Base-by-base conservation (phyloP, 2,113 vertebrate species). In the Platichthys flesus region DNA sequence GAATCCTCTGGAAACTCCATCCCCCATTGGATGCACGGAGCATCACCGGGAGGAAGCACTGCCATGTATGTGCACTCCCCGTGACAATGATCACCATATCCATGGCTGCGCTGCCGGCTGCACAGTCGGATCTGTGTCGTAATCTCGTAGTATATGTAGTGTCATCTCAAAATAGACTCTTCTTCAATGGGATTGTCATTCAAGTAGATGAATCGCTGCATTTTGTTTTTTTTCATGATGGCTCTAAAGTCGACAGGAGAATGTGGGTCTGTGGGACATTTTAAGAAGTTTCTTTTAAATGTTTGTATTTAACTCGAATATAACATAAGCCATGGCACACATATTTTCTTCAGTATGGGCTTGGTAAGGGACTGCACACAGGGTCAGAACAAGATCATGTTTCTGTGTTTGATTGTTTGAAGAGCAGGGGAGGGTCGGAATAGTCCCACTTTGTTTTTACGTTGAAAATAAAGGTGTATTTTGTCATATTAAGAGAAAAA, bases 61-160 rank as follows among this genome's bases (percentile, higher is more conserved):
- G 31, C 94, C 94, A 93, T 95, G 82, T 95, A 94, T 92, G 94
- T 92, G 84, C 49, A 66, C 55, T 78, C 79, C 78, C 80, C 45
- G 60, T 86, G 84, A 84, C 82, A 79, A 66, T 18, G 31, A 67
- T 74, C 86, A 86, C 74, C 79, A 84, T 76, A 85, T 86, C 81
- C 66, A 75, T 55, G 82, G 80, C 66, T 81, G 64, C 76, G 20
- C 8, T 59, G 45, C 26, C 20, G 6, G 47, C 64, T 83, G 62
- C 73, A 42, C 10, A 68, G 51, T 26, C n/a, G 3, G 58, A 60
- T 65, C 72, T 21, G 62, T 83, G 82, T 52, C 49, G 40, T 78
- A 76, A 69, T 81, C 45, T 7, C 47, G 74, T 82, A 80, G 81
- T 67, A 68, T 79, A 70, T 65, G 76, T 81, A 71, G 71, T 24